Percentiles rank a stretch among this genome's conserved stretches.
Evolutionary conservation across 1,140 invertebrate genomes (phyloP).

Genomic region (Caenorhabditis tropicalis): DNA sequence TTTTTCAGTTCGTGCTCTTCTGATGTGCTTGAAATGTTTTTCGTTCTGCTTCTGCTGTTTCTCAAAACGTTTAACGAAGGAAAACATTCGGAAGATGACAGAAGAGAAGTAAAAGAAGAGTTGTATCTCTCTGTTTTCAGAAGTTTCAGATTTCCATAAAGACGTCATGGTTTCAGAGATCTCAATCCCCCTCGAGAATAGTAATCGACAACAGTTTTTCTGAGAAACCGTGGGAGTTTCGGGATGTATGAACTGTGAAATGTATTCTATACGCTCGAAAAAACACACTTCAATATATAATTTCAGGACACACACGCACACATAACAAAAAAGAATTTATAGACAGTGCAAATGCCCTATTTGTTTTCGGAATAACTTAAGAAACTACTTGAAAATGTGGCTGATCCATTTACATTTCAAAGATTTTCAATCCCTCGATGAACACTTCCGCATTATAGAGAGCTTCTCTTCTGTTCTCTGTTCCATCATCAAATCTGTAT

Average conservation of each 20-base stretch:
- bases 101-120: background rate
- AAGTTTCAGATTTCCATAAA: constrained; percentile 13
- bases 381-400: background rate
- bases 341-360: background rate
- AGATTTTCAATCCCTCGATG: background rate
- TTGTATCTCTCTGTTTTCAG: constrained; percentile 30
- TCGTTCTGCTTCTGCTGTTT: background rate
- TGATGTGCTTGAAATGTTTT: constrained; percentile 35
- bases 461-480: background rate
- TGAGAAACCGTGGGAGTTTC: background rate
- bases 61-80: constrained; percentile 23
- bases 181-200: background rate
- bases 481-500: background rate
- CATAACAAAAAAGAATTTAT: background rate
- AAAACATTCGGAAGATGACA: constrained; percentile 32
- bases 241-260: background rate
- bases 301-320: background rate
- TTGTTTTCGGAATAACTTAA: background rate
- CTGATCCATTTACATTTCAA: background rate
- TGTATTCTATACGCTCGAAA: too few relatives aligned
- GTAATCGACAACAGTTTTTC: background rate
- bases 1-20: constrained; percentile 34
- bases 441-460: constrained; percentile 6
- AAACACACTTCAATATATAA: too few relatives aligned
- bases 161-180: background rate